Evolutionary conservation across 2,113 vertebrate genomes (phyloP).

Genomic region (Chaetorhynchus papuensis): DNA sequence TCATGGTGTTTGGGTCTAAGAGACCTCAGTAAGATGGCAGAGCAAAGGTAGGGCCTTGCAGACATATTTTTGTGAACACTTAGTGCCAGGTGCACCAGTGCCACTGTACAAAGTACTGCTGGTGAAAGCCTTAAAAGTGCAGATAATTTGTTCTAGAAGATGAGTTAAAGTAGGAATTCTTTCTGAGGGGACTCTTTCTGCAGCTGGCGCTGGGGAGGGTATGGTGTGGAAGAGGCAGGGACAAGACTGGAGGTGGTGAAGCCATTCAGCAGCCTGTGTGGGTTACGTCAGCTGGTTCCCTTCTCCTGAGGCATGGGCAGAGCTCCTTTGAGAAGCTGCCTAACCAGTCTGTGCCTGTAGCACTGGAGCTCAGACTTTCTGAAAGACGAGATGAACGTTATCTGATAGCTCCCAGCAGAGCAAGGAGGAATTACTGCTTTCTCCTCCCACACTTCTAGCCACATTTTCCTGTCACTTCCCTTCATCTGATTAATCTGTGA

Average conservation of each 20-base stretch:
- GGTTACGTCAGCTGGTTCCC: neutral
- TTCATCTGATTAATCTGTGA: neutral
- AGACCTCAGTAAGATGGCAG: neutral
- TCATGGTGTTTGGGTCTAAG: neutral
- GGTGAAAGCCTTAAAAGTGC: neutral
- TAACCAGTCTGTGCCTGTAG: neutral
- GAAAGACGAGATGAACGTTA: neutral
- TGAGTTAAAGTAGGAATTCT: neutral
- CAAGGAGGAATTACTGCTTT: neutral
- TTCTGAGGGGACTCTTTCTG: neutral
- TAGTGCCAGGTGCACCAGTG: neutral
- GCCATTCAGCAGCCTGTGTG: neutral
- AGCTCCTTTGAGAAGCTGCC: neutral
- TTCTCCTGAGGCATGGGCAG: neutral
- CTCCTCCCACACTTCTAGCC: neutral
- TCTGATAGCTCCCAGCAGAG: constrained; percentile 13
- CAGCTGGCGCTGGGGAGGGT: neutral
- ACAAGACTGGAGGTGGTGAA: neutral
- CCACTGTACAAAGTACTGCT: neutral
- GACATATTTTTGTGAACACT: neutral
- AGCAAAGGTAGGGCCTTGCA: neutral
- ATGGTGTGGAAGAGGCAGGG: neutral
- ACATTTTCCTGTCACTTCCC: neutral
- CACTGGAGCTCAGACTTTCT: neutral
- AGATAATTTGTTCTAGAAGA: neutral